A percentile compares a stretch with the other conserved stretches of the same genome.
Evolutionary conservation across 2,113 vertebrate genomes (phyloP).

Genomic region (Puffinus mauretanicus): DNA sequence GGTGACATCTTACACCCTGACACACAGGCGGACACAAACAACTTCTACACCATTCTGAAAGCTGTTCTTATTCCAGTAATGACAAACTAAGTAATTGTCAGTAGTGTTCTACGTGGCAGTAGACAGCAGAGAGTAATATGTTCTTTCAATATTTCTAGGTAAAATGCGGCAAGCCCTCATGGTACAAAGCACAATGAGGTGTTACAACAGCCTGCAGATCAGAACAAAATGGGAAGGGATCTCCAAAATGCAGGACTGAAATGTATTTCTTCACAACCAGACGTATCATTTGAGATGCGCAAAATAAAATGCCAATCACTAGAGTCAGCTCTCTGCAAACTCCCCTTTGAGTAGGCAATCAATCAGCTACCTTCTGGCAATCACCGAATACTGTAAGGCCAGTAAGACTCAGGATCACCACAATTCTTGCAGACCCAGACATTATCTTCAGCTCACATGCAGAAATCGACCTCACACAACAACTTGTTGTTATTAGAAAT

Average conservation of each 20-base stretch:
- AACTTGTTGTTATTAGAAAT: not conserved
- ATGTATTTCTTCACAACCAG: not conserved
- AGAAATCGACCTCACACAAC: not conserved
- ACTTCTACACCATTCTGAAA: not conserved
- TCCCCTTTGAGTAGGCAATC: not conserved
- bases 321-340: not conserved
- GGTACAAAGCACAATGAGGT: not conserved
- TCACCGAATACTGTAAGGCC: not conserved
- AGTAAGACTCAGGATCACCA: not conserved
- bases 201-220: not conserved
- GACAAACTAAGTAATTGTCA: not conserved
- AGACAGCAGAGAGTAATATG: not conserved
- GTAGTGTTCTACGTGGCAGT: not conserved
- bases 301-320: not conserved
- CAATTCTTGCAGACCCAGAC: not conserved
- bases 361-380: not conserved
- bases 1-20: not conserved
- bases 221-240: not conserved
- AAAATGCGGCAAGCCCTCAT: not conserved
- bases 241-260: not conserved
- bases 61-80: not conserved
- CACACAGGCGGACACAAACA: not conserved
- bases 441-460: not conserved
- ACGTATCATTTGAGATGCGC: not conserved
- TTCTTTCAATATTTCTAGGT: not conserved